Conservation (phyloP, 2,888 invertebrate genomes). For the Sthenelais limicola region DNA sequence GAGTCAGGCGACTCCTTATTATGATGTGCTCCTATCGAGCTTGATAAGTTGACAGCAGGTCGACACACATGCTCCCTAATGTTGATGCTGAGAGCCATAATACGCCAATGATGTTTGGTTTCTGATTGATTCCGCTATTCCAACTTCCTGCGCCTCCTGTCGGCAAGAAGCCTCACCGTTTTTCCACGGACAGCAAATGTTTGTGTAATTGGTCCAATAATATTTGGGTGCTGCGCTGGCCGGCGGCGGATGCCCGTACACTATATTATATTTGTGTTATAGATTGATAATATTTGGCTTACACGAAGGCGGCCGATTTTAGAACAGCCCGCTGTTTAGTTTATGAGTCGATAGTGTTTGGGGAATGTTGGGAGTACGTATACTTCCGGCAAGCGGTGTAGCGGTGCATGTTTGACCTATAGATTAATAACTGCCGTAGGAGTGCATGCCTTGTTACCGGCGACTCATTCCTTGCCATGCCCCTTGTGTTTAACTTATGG, state of each 20-base stretch:
- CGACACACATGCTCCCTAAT: neutral
- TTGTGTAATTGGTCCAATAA: constrained; percentile 31
- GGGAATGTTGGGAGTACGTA: constrained; percentile 2
- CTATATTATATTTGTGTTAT: constrained; percentile 23
- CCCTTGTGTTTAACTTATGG: constrained; percentile 22
- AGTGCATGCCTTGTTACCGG: constrained; percentile 1
- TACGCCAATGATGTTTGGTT: neutral
- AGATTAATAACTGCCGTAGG: constrained; percentile 31
- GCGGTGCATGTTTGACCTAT: constrained; percentile 32
- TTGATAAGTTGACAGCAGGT: neutral
- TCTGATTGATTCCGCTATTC: constrained; percentile 6
- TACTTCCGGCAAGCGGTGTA: constrained; percentile 15
- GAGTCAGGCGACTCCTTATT: neutral
- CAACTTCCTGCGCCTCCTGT: neutral
- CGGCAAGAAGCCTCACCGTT: no score
- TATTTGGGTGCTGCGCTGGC: constrained; percentile 11
- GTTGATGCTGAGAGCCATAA: neutral
- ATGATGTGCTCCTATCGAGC: neutral
- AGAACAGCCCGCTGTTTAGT: neutral
- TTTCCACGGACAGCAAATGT: constrained; percentile 1
- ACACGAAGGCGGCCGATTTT: constrained; percentile 14
- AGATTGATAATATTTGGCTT: constrained; percentile 33
- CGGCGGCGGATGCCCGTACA: constrained; percentile 4
- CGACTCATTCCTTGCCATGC: constrained; percentile 26
- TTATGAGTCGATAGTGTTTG: constrained; percentile 29